phyloP scores from a whole-genome alignment of 2,113 vertebrate genomes.

The Vombatus ursinus region DNA sequence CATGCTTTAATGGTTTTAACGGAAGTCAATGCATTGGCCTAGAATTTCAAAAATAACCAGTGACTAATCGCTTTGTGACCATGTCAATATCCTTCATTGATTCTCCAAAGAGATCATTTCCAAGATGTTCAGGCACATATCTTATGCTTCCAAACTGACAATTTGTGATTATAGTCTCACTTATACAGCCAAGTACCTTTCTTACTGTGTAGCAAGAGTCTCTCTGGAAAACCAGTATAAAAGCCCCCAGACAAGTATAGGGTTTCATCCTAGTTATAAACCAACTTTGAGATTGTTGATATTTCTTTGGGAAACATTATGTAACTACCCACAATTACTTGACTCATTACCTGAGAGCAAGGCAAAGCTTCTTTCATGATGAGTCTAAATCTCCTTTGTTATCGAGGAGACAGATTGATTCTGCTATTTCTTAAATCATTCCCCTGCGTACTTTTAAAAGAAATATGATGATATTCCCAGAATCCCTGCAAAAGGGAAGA shows the following conservation, averaged over 20 bases:
- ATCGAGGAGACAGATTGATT: constrained; percentile 10
- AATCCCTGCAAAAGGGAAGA: not conserved
- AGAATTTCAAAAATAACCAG: constrained; percentile 77
- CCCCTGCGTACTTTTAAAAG: not conserved
- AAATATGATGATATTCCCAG: not conserved
- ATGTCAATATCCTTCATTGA: constrained; percentile 26
- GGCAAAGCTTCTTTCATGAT: constrained; percentile 38
- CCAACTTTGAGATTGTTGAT: constrained; percentile 32
- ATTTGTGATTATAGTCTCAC: constrained; percentile 54
- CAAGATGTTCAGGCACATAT: constrained; percentile 39
- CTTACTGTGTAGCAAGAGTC: constrained; percentile 22
- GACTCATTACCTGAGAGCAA: constrained; percentile 21
- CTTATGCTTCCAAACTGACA: constrained; percentile 39
- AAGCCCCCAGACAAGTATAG: not conserved
- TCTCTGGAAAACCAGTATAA: constrained; percentile 29
- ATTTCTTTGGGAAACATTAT: constrained; percentile 50
- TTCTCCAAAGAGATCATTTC: constrained; percentile 47
- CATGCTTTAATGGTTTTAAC: constrained; percentile 74
- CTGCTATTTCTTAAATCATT: not conserved
- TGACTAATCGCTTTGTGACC: constrained; percentile 68
- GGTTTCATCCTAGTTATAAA: not conserved
- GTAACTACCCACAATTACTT: constrained; percentile 36
- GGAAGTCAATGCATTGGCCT: constrained; percentile 52
- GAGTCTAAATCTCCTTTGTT: not conserved
- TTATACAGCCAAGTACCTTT: constrained; percentile 13